A percentile compares a stretch with the other conserved stretches of the same genome.
Evolutionary conservation across 2,888 invertebrate genomes (phyloP).

Genomic region (Caenorhabditis sp.): DNA sequence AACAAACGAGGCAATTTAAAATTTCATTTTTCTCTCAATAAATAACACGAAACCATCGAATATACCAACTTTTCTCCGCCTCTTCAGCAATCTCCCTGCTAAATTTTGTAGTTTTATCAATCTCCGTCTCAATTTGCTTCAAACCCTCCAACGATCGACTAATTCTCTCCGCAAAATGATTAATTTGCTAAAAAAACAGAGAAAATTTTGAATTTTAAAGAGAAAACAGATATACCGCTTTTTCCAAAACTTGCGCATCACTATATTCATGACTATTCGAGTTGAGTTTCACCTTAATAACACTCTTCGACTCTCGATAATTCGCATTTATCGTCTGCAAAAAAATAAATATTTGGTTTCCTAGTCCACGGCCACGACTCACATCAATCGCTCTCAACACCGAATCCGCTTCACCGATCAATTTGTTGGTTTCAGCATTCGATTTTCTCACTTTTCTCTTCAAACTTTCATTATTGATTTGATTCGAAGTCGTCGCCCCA

Average conservation of each 20-base stretch:
- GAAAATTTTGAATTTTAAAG: background rate
- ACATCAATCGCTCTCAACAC: background rate
- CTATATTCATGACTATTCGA: background rate
- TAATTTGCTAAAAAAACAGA: background rate
- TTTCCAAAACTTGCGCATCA: background rate
- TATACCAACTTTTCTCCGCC: background rate
- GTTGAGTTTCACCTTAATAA: background rate
- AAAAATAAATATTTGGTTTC: background rate
- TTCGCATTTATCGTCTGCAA: background rate
- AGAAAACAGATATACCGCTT: background rate
- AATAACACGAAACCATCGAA: background rate
- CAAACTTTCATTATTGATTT: background rate
- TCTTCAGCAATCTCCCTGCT: background rate
- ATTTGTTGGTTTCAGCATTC: background rate
- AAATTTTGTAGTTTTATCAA: background rate
- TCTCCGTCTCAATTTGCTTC: background rate
- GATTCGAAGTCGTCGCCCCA: background rate
- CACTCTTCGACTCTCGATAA: background rate
- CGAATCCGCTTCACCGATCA: background rate
- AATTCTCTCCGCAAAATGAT: background rate
- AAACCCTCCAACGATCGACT: background rate
- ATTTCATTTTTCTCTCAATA: constrained; percentile 2
- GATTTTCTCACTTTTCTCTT: background rate
- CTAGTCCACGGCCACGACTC: background rate
- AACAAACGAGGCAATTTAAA: too few relatives aligned